Evolutionary conservation across 2,113 vertebrate genomes (phyloP).

Genomic region (Columba livia): DNA sequence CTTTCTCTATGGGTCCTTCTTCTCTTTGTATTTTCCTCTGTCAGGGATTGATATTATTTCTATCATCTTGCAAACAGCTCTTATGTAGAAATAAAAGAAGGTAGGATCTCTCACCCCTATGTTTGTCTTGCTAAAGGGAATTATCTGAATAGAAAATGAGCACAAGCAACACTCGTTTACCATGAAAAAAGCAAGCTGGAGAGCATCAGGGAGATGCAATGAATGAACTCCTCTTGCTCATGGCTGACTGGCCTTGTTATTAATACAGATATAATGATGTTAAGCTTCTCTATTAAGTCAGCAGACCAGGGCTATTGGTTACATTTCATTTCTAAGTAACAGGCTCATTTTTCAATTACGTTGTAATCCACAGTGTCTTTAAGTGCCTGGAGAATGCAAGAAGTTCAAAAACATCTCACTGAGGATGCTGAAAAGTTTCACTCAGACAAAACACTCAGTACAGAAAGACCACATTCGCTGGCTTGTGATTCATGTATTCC

Average conservation of each 20-base stretch:
- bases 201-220: conserved; percentile 25
- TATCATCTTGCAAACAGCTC: not conserved
- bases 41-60: not conserved
- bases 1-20: not conserved
- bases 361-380: conserved; percentile 29
- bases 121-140: conserved; percentile 30
- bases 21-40: not conserved
- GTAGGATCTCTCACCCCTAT: not conserved
- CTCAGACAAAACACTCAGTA: not conserved
- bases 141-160: conserved; percentile 57
- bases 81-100: conserved; percentile 26
- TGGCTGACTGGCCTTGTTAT: conserved; percentile 29
- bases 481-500: not conserved
- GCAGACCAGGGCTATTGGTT: conserved; percentile 46
- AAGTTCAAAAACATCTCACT: not conserved
- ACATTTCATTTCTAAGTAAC: conserved; percentile 49
- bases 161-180: conserved; percentile 47
- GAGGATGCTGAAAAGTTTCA: not conserved
- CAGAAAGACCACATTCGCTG: not conserved
- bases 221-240: conserved; percentile 44
- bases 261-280: conserved; percentile 61
- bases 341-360: conserved; percentile 62
- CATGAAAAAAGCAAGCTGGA: conserved; percentile 45
- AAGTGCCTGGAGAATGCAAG: conserved; percentile 26
- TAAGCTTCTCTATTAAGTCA: conserved; percentile 67